Conservation (phyloP, 2,888 invertebrate genomes). For the Teleiodes luculella region DNA sequence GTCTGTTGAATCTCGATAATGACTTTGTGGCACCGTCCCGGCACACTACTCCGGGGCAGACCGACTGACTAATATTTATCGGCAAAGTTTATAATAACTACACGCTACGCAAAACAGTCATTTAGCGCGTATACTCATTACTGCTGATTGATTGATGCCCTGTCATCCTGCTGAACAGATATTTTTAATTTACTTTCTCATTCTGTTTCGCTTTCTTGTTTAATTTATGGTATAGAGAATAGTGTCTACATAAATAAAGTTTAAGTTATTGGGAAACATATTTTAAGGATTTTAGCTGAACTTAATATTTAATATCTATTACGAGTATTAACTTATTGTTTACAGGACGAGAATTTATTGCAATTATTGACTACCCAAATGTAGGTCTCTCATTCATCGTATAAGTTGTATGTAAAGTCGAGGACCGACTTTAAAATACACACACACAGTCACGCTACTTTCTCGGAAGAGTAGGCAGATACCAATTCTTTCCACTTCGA, state of each 20-base stretch:
- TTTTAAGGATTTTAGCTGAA: slow-evolving; percentile 1
- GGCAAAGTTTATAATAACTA: slow-evolving; percentile 40
- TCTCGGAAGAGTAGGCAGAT: too few relatives aligned
- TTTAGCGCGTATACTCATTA: slow-evolving; percentile 35
- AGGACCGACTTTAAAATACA: too few relatives aligned
- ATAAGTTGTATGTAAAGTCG: too few relatives aligned
- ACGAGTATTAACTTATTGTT: not conserved
- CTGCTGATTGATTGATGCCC: slow-evolving; percentile 36
- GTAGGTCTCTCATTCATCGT: too few relatives aligned
- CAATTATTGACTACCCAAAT: too few relatives aligned
- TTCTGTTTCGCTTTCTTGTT: not conserved
- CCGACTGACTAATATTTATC: slow-evolving; percentile 43
- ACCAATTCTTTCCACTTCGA: too few relatives aligned
- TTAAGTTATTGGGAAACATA: not conserved
- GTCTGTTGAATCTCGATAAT: slow-evolving; percentile 43
- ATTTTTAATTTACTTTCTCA: slow-evolving; percentile 26
- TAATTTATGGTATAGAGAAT: not conserved
- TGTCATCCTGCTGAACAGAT: slow-evolving; percentile 35
- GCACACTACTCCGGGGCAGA: slow-evolving; percentile 32
- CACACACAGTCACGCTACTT: too few relatives aligned
- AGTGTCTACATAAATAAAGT: not conserved
- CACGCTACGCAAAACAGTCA: slow-evolving; percentile 37
- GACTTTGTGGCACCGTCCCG: slow-evolving; percentile 35
- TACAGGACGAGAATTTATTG: not conserved
- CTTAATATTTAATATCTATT: slow-evolving; percentile 1